These are phyloP conservation scores for Ceratina calcarata DNA, from an alignment of 1,140 invertebrate genomes.

Conservation along the genomic window DNA sequence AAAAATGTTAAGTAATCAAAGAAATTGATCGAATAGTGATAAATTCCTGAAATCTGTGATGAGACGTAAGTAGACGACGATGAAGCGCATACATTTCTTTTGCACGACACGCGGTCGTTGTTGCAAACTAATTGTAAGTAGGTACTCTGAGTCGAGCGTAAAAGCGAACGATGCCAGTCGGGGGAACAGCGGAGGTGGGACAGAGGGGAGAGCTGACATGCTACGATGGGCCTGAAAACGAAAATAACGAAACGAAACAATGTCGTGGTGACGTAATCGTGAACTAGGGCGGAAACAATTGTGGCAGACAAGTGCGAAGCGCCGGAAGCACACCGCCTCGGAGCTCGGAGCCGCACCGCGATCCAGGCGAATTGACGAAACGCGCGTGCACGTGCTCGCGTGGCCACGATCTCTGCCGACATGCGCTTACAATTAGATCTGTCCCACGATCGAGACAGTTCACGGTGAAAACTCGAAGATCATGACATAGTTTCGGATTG, in stretches of 20 bases:
- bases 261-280: constrained; percentile 77
- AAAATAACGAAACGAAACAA: constrained; percentile 80
- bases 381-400: constrained; percentile 45
- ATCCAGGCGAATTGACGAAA: constrained; percentile 68
- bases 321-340: constrained; percentile 69
- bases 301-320: constrained; percentile 79
- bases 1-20: too few relatives aligned
- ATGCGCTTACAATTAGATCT: neutral
- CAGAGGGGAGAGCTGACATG: constrained; percentile 70
- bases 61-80: too few relatives aligned
- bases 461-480: constrained; percentile 33
- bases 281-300: constrained; percentile 80
- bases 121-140: too few relatives aligned
- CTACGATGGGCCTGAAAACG: constrained; percentile 80
- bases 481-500: neutral
- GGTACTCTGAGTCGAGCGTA: constrained; percentile 53
- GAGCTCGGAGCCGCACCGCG: constrained; percentile 55
- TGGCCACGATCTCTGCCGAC: constrained; percentile 13
- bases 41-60: too few relatives aligned
- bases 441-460: constrained; percentile 31
- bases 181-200: constrained; percentile 22
- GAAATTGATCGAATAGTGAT: too few relatives aligned
- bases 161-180: constrained; percentile 39
- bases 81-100: neutral
- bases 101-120: neutral